phyloP scores from a whole-genome alignment of 1,140 invertebrate species.

The Schlechtendalia chinensis region DNA sequence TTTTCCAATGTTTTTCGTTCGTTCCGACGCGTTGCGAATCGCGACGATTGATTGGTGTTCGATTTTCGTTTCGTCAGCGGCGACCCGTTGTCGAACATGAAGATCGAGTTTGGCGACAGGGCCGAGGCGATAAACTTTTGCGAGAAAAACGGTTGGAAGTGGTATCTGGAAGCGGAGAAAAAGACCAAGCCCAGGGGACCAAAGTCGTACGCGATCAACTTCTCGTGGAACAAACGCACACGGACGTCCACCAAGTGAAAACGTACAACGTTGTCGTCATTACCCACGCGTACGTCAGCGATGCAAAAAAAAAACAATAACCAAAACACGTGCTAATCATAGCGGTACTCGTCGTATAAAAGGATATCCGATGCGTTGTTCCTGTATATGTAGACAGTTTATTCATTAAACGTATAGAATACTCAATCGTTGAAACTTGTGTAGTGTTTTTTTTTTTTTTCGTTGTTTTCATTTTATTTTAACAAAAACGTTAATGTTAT shows the following conservation, averaged over 20 bases:
- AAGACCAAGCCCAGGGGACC: constrained; percentile 67
- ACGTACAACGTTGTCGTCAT: too few relatives aligned
- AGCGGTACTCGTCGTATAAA: too few relatives aligned
- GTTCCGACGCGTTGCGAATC: too few relatives aligned
- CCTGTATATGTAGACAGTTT: too few relatives aligned
- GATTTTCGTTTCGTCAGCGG: constrained; percentile 65
- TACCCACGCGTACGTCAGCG: too few relatives aligned
- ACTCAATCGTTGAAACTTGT: background rate
- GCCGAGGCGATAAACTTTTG: constrained; percentile 91
- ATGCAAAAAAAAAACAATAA: too few relatives aligned
- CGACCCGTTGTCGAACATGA: constrained; percentile 92
- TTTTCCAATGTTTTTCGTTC: constrained; percentile 52
- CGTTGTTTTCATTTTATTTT: constrained; percentile 18
- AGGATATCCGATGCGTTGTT: too few relatives aligned
- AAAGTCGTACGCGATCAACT: constrained; percentile 93
- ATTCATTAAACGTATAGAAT: background rate
- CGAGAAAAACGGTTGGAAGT: constrained; percentile 93
- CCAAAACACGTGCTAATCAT: too few relatives aligned
- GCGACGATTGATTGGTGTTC: too few relatives aligned
- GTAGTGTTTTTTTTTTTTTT: background rate
- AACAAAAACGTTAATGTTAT: constrained; percentile 38
- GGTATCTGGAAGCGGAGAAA: constrained; percentile 73
- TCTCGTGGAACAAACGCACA: constrained; percentile 94
- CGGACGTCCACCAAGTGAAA: constrained; percentile 89
- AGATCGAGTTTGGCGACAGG: constrained; percentile 73